Conservation (phyloP, 2,797 vertebrate species). For the Prionace glauca region DNA sequence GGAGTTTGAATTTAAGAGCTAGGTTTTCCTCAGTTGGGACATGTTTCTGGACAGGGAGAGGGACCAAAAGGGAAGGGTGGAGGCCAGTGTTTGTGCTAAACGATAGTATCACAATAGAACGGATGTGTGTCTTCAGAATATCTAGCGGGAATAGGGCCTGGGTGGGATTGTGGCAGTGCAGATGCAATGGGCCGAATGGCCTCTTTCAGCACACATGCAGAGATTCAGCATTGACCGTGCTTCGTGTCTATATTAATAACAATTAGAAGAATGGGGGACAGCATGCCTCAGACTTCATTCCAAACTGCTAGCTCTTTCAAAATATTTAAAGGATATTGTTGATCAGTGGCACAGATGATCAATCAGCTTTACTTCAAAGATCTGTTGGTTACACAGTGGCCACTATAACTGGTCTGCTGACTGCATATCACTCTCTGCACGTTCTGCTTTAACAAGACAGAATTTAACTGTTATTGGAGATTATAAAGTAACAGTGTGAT, state of each 20-base stretch:
- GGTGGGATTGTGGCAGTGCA: too few species aligned
- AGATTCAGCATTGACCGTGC: background rate
- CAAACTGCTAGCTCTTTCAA: background rate
- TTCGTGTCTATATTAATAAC: background rate
- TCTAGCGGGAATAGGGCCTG: too few species aligned
- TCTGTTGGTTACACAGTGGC: background rate
- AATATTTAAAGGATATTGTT: background rate
- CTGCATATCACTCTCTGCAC: background rate
- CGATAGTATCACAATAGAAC: too few species aligned
- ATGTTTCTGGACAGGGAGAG: too few species aligned
- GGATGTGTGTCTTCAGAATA: too few species aligned
- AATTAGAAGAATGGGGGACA: background rate
- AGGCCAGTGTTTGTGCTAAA: too few species aligned
- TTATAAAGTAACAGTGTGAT: background rate
- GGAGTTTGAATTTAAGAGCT: too few species aligned
- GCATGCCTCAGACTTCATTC: background rate
- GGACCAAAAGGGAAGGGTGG: too few species aligned
- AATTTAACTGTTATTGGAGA: background rate
- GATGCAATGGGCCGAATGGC: too few species aligned
- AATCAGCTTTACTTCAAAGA: background rate
- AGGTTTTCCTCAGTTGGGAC: too few species aligned
- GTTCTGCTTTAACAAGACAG: background rate
- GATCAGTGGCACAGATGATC: background rate
- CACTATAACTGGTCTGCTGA: background rate
- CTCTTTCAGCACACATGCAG: too few species aligned